A percentile compares a stretch with the other conserved stretches of the same genome.
phyloP scores from a whole-genome alignment of 2,113 vertebrate genomes.

The Sebastes fasciatus region DNA sequence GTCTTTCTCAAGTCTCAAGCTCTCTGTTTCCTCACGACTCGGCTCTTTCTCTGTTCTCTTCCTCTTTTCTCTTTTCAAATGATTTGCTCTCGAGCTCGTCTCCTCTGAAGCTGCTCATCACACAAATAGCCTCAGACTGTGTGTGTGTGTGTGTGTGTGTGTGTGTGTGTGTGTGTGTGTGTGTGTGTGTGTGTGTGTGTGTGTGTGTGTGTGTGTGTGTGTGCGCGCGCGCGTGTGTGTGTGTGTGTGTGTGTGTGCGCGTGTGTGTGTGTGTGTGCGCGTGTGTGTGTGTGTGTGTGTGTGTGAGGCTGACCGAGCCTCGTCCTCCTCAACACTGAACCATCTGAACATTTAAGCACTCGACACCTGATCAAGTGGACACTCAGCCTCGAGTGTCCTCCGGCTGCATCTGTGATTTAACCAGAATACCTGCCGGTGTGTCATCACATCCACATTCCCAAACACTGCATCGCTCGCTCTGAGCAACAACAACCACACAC shows the following conservation, averaged over 20 bases:
- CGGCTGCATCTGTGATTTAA: conserved; percentile 25
- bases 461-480: conserved; percentile 6
- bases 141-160: conserved; percentile 8
- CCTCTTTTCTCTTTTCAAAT: background rate
- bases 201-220: background rate
- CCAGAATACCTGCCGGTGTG: background rate
- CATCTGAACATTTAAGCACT: conserved; percentile 53
- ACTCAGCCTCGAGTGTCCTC: conserved; percentile 47
- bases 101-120: conserved; percentile 13
- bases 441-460: conserved; percentile 14
- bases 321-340: conserved; percentile 30
- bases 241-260: background rate
- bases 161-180: conserved; percentile 9
- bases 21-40: background rate
- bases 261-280: background rate
- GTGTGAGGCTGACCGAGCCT: background rate
- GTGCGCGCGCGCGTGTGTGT: background rate
- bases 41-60: no score
- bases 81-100: background rate
- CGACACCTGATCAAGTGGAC: conserved; percentile 50
- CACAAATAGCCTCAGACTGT: conserved; percentile 1
- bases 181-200: background rate
- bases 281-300: background rate
- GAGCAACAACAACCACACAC: conserved; percentile 7
- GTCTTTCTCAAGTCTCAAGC: background rate